Conservation (phyloP, 2,113 vertebrate species). For the Sturnus vulgaris region DNA sequence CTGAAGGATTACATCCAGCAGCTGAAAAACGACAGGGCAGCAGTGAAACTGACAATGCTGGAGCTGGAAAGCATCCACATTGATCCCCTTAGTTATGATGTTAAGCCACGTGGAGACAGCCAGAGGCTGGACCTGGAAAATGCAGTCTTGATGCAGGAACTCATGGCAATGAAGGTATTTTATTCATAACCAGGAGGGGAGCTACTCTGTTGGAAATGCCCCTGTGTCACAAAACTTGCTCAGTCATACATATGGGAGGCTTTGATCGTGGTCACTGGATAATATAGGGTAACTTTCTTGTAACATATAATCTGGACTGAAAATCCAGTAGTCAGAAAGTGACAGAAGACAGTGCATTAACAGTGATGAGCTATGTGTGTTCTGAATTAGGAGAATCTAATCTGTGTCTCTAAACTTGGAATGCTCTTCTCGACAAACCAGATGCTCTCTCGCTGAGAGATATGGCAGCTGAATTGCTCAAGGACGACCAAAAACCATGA, state of each 20-base stretch:
- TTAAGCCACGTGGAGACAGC: constrained; percentile 82
- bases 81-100: constrained; percentile 83
- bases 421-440: not conserved
- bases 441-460: not conserved
- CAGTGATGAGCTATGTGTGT: not conserved
- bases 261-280: not conserved
- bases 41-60: constrained; percentile 86
- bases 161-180: constrained; percentile 92
- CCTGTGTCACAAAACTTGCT: not conserved
- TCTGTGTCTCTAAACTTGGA: not conserved
- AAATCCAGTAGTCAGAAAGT: not conserved
- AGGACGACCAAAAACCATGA: not conserved
- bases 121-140: constrained; percentile 88
- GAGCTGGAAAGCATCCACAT: constrained; percentile 88
- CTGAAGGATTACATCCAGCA: constrained; percentile 88
- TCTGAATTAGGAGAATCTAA: not conserved
- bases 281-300: not conserved
- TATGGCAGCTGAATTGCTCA: not conserved
- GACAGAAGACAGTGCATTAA: not conserved
- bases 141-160: constrained; percentile 88
- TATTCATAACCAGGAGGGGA: not conserved
- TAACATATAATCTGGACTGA: not conserved
- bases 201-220: not conserved
- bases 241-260: not conserved
- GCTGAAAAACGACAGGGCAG: constrained; percentile 85